Evolutionary conservation across 2,113 vertebrate genomes (phyloP), one percentile per base, ranked within the genome.

Genomic region (Antigone vipio): DNA sequence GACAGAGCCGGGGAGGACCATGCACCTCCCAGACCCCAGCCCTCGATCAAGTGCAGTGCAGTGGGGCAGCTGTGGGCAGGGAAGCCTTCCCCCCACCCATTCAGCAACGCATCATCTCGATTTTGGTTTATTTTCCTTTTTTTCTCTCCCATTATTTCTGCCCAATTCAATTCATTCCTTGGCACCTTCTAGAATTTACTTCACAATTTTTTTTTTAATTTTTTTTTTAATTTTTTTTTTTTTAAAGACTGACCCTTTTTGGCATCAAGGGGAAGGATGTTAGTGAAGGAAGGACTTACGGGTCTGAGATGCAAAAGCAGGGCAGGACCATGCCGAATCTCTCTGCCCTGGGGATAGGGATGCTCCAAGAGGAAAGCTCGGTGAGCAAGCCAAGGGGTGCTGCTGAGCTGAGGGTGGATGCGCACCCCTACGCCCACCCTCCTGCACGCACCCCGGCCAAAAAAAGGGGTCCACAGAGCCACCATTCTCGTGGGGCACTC

Each of bases 21-120:
- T 63, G 75, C 88, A 92, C 66, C 49, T 27, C 44, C 89, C 60
- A 7, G 44, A 21, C 26, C 84, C 56, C 58, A 62, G 63, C 79
- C 94, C 88, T 95, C 75, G 63, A 95, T 89, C 94, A 95, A 88
- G 92, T 80, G 78, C 86, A 85, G 91, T 92, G 94, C 88, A 92
- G 88, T 62, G 79, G 79, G 72, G 63, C 88, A 92, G 94, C 77
- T 81, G 77, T 20, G 66, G 88, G 88, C 69, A 67, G 50, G 63
- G 85, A 40, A 50, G 35, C 19, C 59, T 56, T 53, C 81, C 76
- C 35, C 74, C 30, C 0, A 0, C 21, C 53, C 76, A 32, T 27
- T 27, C 85, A 85, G 62, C 35, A 42, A 40, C 1, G 12, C 19
- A 1, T 35, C 92, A 27, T 24, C 67, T 64, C 49, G 1, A 19